These are phyloP conservation scores for Nomada goodeniana DNA, from an alignment of 2,888 invertebrate species.

Conservation along the genomic window DNA sequence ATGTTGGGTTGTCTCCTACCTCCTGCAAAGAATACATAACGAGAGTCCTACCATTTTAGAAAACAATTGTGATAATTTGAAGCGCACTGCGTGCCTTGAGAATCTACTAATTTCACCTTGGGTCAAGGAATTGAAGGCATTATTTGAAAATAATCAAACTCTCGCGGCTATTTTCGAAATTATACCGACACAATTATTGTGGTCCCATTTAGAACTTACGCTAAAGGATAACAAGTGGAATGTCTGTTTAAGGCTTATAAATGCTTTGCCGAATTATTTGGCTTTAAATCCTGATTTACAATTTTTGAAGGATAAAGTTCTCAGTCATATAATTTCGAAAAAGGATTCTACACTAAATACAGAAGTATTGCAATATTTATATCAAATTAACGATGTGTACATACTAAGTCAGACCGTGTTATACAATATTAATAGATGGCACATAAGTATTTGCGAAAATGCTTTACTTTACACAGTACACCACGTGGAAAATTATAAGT, in stretches of 20 bases:
- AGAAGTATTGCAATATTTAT: conserved; percentile 72
- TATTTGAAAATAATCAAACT: conserved; percentile 87
- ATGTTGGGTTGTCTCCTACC: conserved; percentile 89
- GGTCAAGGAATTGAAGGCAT: conserved; percentile 85
- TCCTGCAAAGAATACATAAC: conserved; percentile 88
- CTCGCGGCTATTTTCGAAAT: conserved; percentile 87
- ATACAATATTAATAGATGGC: conserved; percentile 77
- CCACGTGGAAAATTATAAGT: conserved; percentile 71
- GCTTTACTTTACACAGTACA: conserved; percentile 76
- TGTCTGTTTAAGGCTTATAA: conserved; percentile 84
- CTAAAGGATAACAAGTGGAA: conserved; percentile 84
- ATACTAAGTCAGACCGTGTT: conserved; percentile 76
- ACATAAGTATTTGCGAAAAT: conserved; percentile 75
- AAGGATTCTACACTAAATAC: conserved; percentile 83
- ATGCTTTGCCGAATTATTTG: conserved; percentile 87
- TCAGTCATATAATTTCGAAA: conserved; percentile 87
- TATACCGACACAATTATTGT: conserved; percentile 85
- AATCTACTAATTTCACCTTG: conserved; percentile 87
- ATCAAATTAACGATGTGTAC: conserved; percentile 78
- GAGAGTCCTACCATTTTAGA: conserved; percentile 85
- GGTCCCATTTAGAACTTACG: conserved; percentile 85
- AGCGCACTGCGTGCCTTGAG: conserved; percentile 86
- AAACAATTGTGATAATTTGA: conserved; percentile 85
- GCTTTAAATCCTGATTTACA: conserved; percentile 85
- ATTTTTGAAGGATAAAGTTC: conserved; percentile 86